A percentile compares a stretch with the other conserved stretches of the same genome.
These are phyloP conservation scores for Hippocampus zosterae DNA, from an alignment of 2,113 vertebrate genomes.

Conservation along the genomic window DNA sequence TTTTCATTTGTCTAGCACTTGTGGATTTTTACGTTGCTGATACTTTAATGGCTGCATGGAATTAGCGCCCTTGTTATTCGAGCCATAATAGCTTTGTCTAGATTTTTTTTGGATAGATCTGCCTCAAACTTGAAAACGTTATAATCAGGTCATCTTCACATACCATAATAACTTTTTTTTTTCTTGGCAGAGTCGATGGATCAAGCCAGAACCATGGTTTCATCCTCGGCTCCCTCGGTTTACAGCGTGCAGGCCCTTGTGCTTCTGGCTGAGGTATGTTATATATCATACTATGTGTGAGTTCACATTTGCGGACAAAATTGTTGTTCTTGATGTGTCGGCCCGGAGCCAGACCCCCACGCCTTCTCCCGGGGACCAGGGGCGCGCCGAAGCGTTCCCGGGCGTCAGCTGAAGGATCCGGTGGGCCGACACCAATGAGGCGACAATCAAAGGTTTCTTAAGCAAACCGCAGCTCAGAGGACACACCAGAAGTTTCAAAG, in stretches of 20 bases:
- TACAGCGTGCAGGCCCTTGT: constrained; percentile 95
- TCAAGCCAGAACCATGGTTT: constrained; percentile 83
- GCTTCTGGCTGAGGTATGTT: constrained; percentile 86
- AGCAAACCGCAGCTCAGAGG: too few relatives aligned
- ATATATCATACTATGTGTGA: not conserved
- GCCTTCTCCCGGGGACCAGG: too few relatives aligned
- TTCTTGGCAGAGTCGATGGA: constrained; percentile 69
- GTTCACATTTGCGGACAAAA: too few relatives aligned
- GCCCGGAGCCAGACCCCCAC: too few relatives aligned
- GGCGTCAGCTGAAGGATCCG: too few relatives aligned
- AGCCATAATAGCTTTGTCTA: not conserved
- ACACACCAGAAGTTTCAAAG: too few relatives aligned
- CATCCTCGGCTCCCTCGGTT: constrained; percentile 87
- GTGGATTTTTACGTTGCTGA: not conserved
- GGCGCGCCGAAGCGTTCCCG: too few relatives aligned
- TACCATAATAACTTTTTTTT: too few relatives aligned
- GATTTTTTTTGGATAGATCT: not conserved
- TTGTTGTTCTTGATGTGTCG: too few relatives aligned
- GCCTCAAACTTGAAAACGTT: not conserved
- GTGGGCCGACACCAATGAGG: too few relatives aligned
- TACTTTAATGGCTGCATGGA: not conserved
- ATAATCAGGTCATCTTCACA: too few relatives aligned
- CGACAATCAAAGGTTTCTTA: too few relatives aligned
- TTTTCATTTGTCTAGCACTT: not conserved
- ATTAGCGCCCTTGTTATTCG: not conserved